Evolutionary conservation across 2,888 invertebrate genomes (phyloP).

Genomic region (Auanema sp.): DNA sequence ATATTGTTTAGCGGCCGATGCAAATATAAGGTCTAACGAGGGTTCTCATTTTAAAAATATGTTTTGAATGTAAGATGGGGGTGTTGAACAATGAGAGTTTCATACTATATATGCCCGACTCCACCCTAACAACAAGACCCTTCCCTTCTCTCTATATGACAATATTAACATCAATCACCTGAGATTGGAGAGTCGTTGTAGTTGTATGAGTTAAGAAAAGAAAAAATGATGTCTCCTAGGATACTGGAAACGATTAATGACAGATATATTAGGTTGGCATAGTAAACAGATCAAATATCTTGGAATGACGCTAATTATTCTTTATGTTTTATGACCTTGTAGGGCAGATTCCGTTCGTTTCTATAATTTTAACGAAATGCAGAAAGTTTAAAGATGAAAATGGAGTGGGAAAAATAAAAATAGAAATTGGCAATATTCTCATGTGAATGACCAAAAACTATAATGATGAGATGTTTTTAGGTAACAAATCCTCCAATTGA

Average conservation of each 20-base stretch:
- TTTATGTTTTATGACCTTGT: background rate
- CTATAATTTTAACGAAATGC: background rate
- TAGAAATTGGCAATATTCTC: background rate
- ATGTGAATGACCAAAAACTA: background rate
- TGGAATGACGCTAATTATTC: too few species aligned
- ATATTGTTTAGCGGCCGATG: background rate
- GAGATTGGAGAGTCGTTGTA: too few species aligned
- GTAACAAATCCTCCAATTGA: conserved; percentile 97
- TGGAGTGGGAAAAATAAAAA: background rate
- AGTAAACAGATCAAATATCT: too few species aligned
- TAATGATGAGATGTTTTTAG: conserved; percentile 33
- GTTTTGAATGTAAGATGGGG: background rate
- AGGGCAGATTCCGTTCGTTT: background rate
- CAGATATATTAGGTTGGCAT: too few species aligned
- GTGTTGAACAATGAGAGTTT: background rate
- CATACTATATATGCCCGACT: too few species aligned
- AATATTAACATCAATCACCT: too few species aligned
- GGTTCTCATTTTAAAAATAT: background rate
- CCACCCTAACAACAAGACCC: too few species aligned
- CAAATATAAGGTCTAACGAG: background rate
- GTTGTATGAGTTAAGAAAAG: too few species aligned
- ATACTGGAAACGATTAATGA: too few species aligned
- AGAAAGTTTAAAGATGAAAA: background rate
- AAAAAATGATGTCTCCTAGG: too few species aligned
- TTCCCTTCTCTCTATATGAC: too few species aligned